Evolutionary conservation across 2,113 vertebrate genomes (phyloP).

Genomic region (Pycnonotus jocosus): DNA sequence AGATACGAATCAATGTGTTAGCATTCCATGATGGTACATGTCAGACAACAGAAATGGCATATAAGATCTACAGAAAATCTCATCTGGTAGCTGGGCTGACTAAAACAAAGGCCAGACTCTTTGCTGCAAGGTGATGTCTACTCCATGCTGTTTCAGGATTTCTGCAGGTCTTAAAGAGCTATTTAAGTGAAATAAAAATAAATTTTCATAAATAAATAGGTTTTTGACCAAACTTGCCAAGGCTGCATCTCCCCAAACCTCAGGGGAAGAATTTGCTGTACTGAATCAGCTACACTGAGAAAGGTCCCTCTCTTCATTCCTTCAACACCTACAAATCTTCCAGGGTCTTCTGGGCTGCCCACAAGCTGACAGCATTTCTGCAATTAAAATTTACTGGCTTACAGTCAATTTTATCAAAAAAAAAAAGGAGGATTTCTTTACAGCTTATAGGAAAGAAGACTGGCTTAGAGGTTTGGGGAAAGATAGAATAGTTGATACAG

Average conservation of each 20-base stretch:
- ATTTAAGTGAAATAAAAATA: conserved; percentile 17
- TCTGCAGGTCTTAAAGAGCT: conserved; percentile 44
- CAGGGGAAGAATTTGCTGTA: background rate
- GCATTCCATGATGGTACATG: background rate
- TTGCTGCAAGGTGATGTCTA: background rate
- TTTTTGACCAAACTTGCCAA: conserved; percentile 6
- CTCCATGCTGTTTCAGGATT: background rate
- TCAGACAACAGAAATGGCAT: background rate
- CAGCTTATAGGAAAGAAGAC: background rate
- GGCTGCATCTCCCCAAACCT: background rate
- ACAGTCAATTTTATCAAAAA: background rate
- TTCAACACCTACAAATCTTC: conserved; percentile 15
- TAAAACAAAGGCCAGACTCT: background rate
- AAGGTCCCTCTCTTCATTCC: conserved; percentile 26
- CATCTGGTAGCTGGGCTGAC: background rate
- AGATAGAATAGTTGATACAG: background rate
- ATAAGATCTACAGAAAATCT: background rate
- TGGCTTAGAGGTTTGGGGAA: background rate
- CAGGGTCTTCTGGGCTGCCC: background rate
- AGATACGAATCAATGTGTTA: background rate
- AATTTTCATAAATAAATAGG: conserved; percentile 36
- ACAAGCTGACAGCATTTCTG: background rate
- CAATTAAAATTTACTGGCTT: conserved; percentile 14
- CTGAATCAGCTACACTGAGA: background rate
- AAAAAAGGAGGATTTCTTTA: background rate